Base-by-base conservation (phyloP, 2,888 invertebrate genomes). In the Erebia aethiops region DNA sequence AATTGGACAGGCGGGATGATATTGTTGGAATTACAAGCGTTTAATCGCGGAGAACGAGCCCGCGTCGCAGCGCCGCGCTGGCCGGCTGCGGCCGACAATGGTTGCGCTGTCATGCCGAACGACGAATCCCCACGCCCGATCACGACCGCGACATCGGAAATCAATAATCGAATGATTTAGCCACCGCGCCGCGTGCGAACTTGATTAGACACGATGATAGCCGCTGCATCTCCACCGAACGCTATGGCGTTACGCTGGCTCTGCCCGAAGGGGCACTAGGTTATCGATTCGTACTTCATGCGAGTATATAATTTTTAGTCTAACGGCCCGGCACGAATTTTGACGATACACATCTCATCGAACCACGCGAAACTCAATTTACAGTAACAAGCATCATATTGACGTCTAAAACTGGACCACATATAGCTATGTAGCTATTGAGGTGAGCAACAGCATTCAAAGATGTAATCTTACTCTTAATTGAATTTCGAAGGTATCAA, bases 151-250 rank as follows among this genome's bases (percentile, higher is more conserved):
- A 92, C 93, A 91, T 92, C 86, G 89, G 90, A 92, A 92, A 92
- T 93, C 93, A 93, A 92, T 93, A 93, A 93, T 90, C 91, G 92
- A 84, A 91, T 92, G 91, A 92, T 92, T 92, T 91, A 91, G 92
- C 92, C 92, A 92, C 92, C 85, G 92, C 89, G 87, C 91, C 92
- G 91, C 92, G 91, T 93, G 92, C 92, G 92, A 92, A 92, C 90
- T 90, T 89, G 92, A 93, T 92, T 92, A 90, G 92, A 89, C 88
- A 90, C 91, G 92, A 92, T 91, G 91, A 85, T 88, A 87, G 87
- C 83, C 82, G 86, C 85, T 87, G 84, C 87, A 83, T 88, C 89
- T 87, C 85, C 83, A 81, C 81, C 81, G 81, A 82, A 85, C 79
- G 81, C 79, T 76, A 69, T 77, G 81, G 82, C 82, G 67, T 54